These are phyloP conservation scores for Aphis gossypii DNA, from an alignment of 1,140 invertebrate genomes.

Conservation along the genomic window DNA sequence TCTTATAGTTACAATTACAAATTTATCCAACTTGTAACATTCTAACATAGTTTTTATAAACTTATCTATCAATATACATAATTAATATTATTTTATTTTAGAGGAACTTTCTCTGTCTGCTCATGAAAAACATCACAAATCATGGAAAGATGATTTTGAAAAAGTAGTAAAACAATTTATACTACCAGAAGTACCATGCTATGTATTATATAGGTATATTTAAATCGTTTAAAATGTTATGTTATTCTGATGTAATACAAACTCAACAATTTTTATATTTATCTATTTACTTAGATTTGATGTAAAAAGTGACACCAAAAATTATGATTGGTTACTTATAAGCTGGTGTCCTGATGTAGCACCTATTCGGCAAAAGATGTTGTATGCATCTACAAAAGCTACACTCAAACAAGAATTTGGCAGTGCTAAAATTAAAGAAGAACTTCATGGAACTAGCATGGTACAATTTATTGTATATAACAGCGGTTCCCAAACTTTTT, in stretches of 20 bases:
- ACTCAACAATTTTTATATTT: not conserved
- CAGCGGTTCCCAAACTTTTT: too few relatives aligned
- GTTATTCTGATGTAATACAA: not conserved
- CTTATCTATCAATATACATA: not conserved
- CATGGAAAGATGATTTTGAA: slow-evolving; percentile 91
- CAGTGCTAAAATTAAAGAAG: slow-evolving; percentile 86
- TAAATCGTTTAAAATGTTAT: not conserved
- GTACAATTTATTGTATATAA: slow-evolving; percentile 65
- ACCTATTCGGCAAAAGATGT: slow-evolving; percentile 93
- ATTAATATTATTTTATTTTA: slow-evolving; percentile 65
- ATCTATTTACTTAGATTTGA: slow-evolving; percentile 73
- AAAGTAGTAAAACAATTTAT: slow-evolving; percentile 78
- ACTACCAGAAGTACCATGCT: slow-evolving; percentile 89
- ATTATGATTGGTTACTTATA: slow-evolving; percentile 93
- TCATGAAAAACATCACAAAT: slow-evolving; percentile 72
- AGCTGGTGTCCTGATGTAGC: slow-evolving; percentile 94
- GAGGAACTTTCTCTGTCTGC: slow-evolving; percentile 79
- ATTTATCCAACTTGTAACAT: not conserved
- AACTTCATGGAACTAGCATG: slow-evolving; percentile 83
- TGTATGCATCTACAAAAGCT: slow-evolving; percentile 98
- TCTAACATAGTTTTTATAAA: not conserved
- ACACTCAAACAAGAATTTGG: slow-evolving; percentile 98
- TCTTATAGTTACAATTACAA: too few relatives aligned
- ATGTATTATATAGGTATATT: slow-evolving; percentile 82
- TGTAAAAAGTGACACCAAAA: slow-evolving; percentile 76